A percentile compares a stretch with the other conserved stretches of the same genome.
Conservation (phyloP, 2,113 vertebrate species). For the Tauraco erythrolophus region DNA sequence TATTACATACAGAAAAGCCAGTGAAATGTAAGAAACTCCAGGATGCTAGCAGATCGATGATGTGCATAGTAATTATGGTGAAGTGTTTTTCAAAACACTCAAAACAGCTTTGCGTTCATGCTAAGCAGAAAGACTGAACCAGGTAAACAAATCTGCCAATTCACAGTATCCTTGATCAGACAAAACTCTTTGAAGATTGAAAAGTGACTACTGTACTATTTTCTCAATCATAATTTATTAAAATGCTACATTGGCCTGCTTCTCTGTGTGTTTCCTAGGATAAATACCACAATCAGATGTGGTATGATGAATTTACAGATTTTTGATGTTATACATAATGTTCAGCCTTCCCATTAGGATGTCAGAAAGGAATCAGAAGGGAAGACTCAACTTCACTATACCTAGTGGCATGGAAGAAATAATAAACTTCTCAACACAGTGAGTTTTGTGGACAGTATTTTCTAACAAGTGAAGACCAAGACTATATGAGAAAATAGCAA, state of each 20-base stretch:
- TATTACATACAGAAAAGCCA: not conserved
- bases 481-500: not conserved
- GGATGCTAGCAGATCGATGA: slow-evolving; percentile 9
- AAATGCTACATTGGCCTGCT: not conserved
- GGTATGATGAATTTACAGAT: not conserved
- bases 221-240: not conserved
- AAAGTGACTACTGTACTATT: slow-evolving; percentile 17
- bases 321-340: not conserved
- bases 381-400: not conserved
- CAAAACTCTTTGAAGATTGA: slow-evolving; percentile 26
- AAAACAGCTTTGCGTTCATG: not conserved
- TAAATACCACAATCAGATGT: not conserved
- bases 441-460: not conserved
- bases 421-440: not conserved
- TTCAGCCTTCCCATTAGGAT: not conserved
- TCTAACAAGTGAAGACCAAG: not conserved
- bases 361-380: not conserved
- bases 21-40: not conserved
- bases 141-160: slow-evolving; percentile 40
- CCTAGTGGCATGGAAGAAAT: not conserved
- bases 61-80: slow-evolving; percentile 25
- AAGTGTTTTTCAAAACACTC: slow-evolving; percentile 28
- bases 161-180: not conserved
- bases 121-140: slow-evolving; percentile 14
- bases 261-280: not conserved